phyloP scores from a whole-genome alignment of 2,797 vertebrate genomes.

The Percopsis omiscomaycus region DNA sequence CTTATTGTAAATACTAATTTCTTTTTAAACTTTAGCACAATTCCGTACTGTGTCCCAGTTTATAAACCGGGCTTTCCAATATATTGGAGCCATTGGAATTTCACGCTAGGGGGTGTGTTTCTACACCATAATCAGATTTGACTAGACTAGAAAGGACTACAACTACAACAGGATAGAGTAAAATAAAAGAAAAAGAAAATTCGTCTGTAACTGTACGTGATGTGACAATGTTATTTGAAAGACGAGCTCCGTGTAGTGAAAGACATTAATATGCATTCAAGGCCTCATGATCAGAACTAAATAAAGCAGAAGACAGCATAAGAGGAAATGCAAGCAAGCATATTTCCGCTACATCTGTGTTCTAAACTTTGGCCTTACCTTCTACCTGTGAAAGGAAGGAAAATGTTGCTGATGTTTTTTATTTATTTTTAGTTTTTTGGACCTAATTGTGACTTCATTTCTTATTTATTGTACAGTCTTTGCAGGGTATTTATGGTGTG shows the following conservation, averaged over 20 bases:
- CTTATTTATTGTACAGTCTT: too few relatives aligned
- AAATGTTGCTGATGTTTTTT: too few relatives aligned
- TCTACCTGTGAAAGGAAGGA: too few relatives aligned
- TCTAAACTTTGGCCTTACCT: too few relatives aligned
- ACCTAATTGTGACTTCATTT: too few relatives aligned
- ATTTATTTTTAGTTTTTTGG: too few relatives aligned
- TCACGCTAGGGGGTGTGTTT: not conserved
- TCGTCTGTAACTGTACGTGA: not conserved
- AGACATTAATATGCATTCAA: not conserved
- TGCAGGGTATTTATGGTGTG: too few relatives aligned
- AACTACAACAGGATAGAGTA: not conserved
- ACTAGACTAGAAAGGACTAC: not conserved
- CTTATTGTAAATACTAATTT: too few relatives aligned
- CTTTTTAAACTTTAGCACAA: too few relatives aligned
- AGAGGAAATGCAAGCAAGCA: not conserved
- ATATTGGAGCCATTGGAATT: not conserved
- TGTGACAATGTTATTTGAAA: not conserved
- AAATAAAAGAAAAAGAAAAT: not conserved
- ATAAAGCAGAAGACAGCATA: not conserved
- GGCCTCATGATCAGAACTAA: not conserved
- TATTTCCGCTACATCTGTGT: slow-evolving; percentile 3
- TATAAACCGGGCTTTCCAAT: too few relatives aligned
- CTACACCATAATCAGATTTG: not conserved
- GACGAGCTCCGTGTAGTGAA: too few relatives aligned
- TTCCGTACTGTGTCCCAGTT: too few relatives aligned